These are phyloP conservation scores for Hoplodrina ambigua DNA, from an alignment of 2,888 invertebrate genomes.

Conservation along the genomic window DNA sequence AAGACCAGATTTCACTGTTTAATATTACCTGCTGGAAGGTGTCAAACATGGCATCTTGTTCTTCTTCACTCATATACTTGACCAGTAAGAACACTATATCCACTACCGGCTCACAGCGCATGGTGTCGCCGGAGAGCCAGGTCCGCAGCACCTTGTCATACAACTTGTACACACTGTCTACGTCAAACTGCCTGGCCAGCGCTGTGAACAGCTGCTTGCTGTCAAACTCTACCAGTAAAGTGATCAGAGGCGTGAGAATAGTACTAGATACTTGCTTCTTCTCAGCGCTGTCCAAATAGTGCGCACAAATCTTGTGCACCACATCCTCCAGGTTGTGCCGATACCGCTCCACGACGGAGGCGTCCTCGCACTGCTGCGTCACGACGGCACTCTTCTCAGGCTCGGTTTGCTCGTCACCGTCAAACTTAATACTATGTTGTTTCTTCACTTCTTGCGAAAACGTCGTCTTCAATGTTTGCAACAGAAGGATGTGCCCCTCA, in stretches of 20 bases:
- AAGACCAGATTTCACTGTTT: neutral
- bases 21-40: slow-evolving; percentile 89
- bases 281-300: slow-evolving; percentile 90
- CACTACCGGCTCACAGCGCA: slow-evolving; percentile 89
- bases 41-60: slow-evolving; percentile 89
- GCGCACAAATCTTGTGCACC: slow-evolving; percentile 84
- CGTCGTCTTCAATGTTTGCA: slow-evolving; percentile 74
- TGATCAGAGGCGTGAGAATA: slow-evolving; percentile 88
- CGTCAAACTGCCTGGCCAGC: slow-evolving; percentile 77
- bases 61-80: slow-evolving; percentile 86
- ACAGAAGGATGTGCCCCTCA: slow-evolving; percentile 77
- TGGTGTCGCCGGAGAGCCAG: slow-evolving; percentile 88
- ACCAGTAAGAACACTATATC: slow-evolving; percentile 92
- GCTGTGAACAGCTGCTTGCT: slow-evolving; percentile 88
- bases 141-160: slow-evolving; percentile 79
- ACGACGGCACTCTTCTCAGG: neutral
- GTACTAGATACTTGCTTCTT: slow-evolving; percentile 78
- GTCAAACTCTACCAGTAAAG: slow-evolving; percentile 90
- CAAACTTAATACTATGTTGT: slow-evolving; percentile 74
- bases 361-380: slow-evolving; percentile 61
- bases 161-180: slow-evolving; percentile 67
- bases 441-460: slow-evolving; percentile 71
- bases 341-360: slow-evolving; percentile 74
- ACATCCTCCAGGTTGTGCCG: slow-evolving; percentile 82
- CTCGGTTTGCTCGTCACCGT: slow-evolving; percentile 63